Evolutionary conservation across 2,888 invertebrate genomes (phyloP).

Genomic region (Stenichneumon culpator): DNA sequence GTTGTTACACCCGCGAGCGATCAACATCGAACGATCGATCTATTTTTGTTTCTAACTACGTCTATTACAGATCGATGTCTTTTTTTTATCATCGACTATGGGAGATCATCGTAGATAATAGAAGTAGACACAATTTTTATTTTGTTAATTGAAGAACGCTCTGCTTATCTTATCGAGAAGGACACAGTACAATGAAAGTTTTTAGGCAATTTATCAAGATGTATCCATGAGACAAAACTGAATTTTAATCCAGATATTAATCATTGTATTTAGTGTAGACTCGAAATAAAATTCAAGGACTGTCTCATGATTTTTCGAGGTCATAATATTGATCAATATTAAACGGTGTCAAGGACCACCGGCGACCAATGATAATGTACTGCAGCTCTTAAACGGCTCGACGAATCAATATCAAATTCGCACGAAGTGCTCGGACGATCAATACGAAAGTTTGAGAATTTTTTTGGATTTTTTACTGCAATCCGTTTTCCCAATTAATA

Average conservation of each 20-base stretch:
- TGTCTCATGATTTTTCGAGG: too few species aligned
- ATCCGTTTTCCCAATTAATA: background rate
- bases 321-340: too few species aligned
- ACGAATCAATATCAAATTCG: constrained; percentile 10
- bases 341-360: too few species aligned
- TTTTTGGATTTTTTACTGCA: background rate
- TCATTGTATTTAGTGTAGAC: too few species aligned
- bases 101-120: constrained; percentile 13
- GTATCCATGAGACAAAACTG: background rate
- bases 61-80: constrained; percentile 24
- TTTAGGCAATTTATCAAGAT: constrained; percentile 14
- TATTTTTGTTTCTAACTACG: constrained; percentile 6
- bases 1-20: constrained; percentile 18
- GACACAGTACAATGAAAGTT: constrained; percentile 7
- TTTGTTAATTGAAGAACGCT: constrained; percentile 1
- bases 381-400: background rate
- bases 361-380: background rate
- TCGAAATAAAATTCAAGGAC: too few species aligned
- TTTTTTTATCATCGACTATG: background rate
- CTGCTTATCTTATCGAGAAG: background rate
- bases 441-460: background rate
- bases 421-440: background rate
- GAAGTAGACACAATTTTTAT: constrained; percentile 8
- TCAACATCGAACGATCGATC: background rate
- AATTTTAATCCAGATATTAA: background rate